Percentiles rank a stretch among this genome's conserved stretches.
These are phyloP conservation scores for Thalpophila matura DNA, from an alignment of 2,888 invertebrate species.

Conservation along the genomic window DNA sequence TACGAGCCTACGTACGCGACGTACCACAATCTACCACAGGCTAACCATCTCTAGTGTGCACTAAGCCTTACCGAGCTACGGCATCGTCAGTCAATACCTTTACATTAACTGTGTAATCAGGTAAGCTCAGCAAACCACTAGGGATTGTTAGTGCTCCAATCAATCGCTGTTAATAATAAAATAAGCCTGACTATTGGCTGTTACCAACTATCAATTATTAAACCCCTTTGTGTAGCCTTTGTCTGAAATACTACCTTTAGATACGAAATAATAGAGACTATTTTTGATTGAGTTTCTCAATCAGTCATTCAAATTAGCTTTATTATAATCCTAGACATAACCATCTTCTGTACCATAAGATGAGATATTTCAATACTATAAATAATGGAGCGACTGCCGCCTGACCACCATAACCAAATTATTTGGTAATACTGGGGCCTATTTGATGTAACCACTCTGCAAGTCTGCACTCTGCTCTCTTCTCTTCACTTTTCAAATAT, in stretches of 20 bases:
- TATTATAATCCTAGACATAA: neutral
- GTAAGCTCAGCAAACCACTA: conserved; percentile 25
- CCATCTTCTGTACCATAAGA: no score
- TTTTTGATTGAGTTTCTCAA: neutral
- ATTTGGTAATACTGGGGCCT: no score
- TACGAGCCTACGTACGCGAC: neutral
- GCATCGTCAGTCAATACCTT: conserved; percentile 43
- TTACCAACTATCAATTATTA: conserved; percentile 41
- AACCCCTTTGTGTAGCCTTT: neutral
- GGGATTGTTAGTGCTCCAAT: conserved; percentile 46
- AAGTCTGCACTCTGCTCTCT: no score
- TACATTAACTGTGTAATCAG: conserved; percentile 43
- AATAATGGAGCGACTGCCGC: no score
- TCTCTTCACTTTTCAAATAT: no score
- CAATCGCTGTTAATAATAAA: conserved; percentile 61
- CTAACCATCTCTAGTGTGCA: neutral
- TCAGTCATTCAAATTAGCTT: neutral
- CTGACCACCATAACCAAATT: no score
- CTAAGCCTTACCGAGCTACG: conserved; percentile 7
- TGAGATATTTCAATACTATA: no score
- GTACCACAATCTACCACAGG: neutral
- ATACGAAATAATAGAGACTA: no score
- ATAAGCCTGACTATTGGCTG: conserved; percentile 40
- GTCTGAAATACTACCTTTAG: neutral
- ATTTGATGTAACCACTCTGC: no score